Base-by-base conservation (phyloP, 2,888 invertebrate species). In the Teleiodes luculella region DNA sequence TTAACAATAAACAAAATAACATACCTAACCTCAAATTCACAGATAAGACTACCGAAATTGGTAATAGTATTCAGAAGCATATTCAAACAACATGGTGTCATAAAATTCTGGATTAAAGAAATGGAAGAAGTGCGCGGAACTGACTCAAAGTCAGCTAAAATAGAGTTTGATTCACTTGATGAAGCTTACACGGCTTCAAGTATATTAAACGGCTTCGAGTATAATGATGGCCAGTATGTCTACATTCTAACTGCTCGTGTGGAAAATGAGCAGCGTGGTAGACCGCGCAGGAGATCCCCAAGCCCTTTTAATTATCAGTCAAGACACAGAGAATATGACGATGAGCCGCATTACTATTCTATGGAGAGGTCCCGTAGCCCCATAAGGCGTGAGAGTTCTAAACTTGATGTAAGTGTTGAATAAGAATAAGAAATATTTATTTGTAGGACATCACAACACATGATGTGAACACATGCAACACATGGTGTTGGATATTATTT, bases 401-500 rank as follows among this genome's bases (percentile, higher is more conserved):
- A 58, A 50, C 54, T 65, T 24, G 64, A 65, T 54, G 65, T 65
- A 51, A 58, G 65, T 61, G 36, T 18, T 14, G 39, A 24, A 1
- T 11, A 3, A 39, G 14, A n/a, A n/a, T n/a, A n/a, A n/a, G n/a
- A n/a, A n/a, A n/a, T n/a, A n/a, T n/a, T n/a, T n/a, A n/a, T n/a
- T n/a, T n/a, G n/a, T n/a, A n/a, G n/a, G n/a, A n/a, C n/a, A n/a
- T n/a, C n/a, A n/a, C n/a, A n/a, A n/a, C n/a, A n/a, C n/a, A n/a
- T n/a, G n/a, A n/a, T n/a, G n/a, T n/a, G n/a, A n/a, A n/a, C n/a
- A n/a, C n/a, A n/a, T n/a, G n/a, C n/a, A n/a, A n/a, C n/a, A n/a
- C n/a, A n/a, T n/a, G n/a, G n/a, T n/a, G n/a, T n/a, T n/a, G n/a
- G n/a, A n/a, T n/a, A n/a, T n/a, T n/a, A n/a, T n/a, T n/a, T n/a